Conservation (phyloP, 2,113 vertebrate species). For the Salvelinus alpinus region DNA sequence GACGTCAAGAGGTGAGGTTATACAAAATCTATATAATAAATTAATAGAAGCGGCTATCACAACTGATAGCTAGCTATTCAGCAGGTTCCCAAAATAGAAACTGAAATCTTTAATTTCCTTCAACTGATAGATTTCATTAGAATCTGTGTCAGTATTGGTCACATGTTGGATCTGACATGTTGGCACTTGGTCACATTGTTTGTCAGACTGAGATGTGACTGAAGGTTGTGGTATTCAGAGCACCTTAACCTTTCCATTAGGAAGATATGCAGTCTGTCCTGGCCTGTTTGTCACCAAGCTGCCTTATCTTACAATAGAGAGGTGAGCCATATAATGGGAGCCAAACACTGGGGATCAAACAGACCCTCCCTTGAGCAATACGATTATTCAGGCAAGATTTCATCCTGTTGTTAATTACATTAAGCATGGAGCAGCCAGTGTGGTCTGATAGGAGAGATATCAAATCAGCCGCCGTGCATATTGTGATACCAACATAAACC, state of each 20-base stretch:
- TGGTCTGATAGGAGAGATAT: neutral
- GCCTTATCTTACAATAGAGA: neutral
- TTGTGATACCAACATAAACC: neutral
- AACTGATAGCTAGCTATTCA: neutral
- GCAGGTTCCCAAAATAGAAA: neutral
- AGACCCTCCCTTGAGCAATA: neutral
- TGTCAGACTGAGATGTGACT: neutral
- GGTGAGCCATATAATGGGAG: neutral
- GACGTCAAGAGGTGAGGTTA: constrained; percentile 84
- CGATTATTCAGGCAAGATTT: neutral
- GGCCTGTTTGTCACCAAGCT: neutral
- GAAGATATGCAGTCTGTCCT: neutral
- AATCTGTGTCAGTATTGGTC: neutral
- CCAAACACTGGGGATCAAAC: neutral
- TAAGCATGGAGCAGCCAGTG: neutral
- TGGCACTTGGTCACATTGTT: neutral
- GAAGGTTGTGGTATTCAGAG: neutral
- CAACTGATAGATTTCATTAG: constrained; percentile 83
- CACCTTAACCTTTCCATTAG: neutral
- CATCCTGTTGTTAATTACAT: neutral
- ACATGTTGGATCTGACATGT: neutral
- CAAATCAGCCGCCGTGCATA: neutral
- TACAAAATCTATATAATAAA: constrained; percentile 61
- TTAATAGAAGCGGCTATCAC: neutral
- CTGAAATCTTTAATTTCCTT: constrained; percentile 71